These are phyloP conservation scores for Ladona fulva DNA, from an alignment of 1,140 invertebrate species.

Conservation along the genomic window DNA sequence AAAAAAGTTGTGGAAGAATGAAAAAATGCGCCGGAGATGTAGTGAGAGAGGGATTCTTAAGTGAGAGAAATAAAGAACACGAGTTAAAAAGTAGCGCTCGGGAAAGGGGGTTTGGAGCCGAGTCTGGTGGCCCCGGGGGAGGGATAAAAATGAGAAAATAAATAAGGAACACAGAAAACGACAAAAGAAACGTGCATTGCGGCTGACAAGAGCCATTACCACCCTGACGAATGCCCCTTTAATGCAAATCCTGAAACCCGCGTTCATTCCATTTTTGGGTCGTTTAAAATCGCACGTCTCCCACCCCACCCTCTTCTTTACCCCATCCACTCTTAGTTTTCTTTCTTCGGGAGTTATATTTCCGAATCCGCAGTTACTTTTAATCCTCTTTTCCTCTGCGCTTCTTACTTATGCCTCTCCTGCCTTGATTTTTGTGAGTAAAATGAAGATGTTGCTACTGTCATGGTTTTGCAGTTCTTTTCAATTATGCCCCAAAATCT, in stretches of 20 bases:
- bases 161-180: neutral
- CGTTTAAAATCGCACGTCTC: constrained; percentile 1
- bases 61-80: too few relatives aligned
- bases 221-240: neutral
- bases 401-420: too few relatives aligned
- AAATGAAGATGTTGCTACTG: too few relatives aligned
- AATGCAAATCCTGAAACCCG: neutral
- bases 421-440: too few relatives aligned
- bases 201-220: constrained; percentile 2
- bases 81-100: neutral
- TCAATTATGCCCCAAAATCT: too few relatives aligned
- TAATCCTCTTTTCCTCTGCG: too few relatives aligned
- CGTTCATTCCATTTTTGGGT: constrained; percentile 6
- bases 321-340: neutral
- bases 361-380: too few relatives aligned
- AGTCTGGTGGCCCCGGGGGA: neutral
- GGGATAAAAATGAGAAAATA: neutral
- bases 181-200: constrained; percentile 9
- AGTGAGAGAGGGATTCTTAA: too few relatives aligned
- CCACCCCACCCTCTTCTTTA: neutral
- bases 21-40: too few relatives aligned
- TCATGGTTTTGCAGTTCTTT: too few relatives aligned
- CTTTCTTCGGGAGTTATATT: neutral
- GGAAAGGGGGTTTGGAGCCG: neutral
- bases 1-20: too few relatives aligned